Evolutionary conservation across 2,113 vertebrate genomes (phyloP).

Genomic region (Holacanthus passer): DNA sequence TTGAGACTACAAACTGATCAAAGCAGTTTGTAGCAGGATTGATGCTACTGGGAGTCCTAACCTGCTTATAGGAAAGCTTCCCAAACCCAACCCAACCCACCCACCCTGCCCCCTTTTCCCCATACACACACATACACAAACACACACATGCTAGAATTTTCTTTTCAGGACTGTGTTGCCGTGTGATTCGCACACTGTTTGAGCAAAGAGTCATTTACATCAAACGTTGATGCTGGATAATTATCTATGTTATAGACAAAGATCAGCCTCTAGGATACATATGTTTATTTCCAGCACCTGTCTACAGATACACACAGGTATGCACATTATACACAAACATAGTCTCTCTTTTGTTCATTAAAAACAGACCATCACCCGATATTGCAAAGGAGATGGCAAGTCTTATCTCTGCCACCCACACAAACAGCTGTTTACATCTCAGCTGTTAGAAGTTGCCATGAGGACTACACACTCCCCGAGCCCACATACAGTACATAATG

Average conservation of each 20-base stretch:
- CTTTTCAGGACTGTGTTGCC: slow-evolving; percentile 20
- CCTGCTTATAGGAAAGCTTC: slow-evolving; percentile 66
- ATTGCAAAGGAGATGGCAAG: slow-evolving; percentile 24
- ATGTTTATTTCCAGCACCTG: neutral
- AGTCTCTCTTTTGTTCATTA: slow-evolving; percentile 27
- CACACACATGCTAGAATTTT: slow-evolving; percentile 21
- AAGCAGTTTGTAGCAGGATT: slow-evolving; percentile 76
- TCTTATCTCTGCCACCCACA: slow-evolving; percentile 34
- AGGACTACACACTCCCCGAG: slow-evolving; percentile 26
- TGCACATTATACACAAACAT: neutral
- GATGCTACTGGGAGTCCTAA: slow-evolving; percentile 71
- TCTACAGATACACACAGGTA: slow-evolving; percentile 10
- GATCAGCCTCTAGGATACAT: neutral
- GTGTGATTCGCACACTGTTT: slow-evolving; percentile 40
- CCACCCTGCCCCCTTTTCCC: neutral
- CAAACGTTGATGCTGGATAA: neutral
- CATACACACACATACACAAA: neutral
- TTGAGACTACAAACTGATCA: slow-evolving; percentile 75
- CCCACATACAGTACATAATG: slow-evolving; percentile 49
- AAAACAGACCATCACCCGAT: slow-evolving; percentile 1
- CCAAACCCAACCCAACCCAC: slow-evolving; percentile 24
- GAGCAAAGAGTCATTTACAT: slow-evolving; percentile 30
- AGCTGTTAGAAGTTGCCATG: slow-evolving; percentile 15
- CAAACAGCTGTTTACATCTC: slow-evolving; percentile 9
- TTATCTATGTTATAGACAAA: neutral